Base-by-base conservation (phyloP, 2,113 vertebrate genomes). In the Orthonyx spaldingii region DNA sequence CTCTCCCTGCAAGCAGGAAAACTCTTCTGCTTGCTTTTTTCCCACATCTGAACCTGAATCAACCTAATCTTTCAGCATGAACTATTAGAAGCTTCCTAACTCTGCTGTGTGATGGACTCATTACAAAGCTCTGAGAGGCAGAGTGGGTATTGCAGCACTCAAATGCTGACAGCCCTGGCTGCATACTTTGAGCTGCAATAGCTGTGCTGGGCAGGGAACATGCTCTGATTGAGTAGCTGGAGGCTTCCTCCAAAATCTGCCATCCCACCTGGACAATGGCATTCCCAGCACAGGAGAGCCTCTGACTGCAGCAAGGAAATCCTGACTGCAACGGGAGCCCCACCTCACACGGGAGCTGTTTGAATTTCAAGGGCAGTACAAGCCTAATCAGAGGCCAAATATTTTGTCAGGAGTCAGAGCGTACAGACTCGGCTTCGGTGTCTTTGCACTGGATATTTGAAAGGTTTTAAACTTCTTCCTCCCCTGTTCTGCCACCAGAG, bases 81-180 rank as follows among this genome's bases (percentile, higher is more conserved):
- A 50, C 42, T 39, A 27, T 33, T 61, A 41, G 56, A 65, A 84
- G 15, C 56, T 81, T 78, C 46, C 64, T 47, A 50, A 41, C 13
- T 2, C 6, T 47, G 55, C 33, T 0, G 0, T 32, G 35, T 1
- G 4, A 63, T 1, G 1, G n/a, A 19, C 41, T 65, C 5, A 0
- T 20, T n/a, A 23, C 6, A 85, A 88, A 65, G 16, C 35, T 46
- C 77, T 44, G 41, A 52, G 52, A 66, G 57, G 55, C 23, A 65
- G 55, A 74, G 53, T 1, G 0, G 2, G 1, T 81, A 39, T 28
- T 0, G 1, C 81, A 84, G 52, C 11, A 4, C 60, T 60, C 27
- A 30, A 19, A n/a, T 6, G 39, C 64, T 28, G 47, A 15, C n/a
- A 84, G 26, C 18, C 30, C 41, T 33, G 72, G 33, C 52, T 72